Evolutionary conservation across 2,888 invertebrate genomes (phyloP).

Genomic region (Ormia ochracea): DNA sequence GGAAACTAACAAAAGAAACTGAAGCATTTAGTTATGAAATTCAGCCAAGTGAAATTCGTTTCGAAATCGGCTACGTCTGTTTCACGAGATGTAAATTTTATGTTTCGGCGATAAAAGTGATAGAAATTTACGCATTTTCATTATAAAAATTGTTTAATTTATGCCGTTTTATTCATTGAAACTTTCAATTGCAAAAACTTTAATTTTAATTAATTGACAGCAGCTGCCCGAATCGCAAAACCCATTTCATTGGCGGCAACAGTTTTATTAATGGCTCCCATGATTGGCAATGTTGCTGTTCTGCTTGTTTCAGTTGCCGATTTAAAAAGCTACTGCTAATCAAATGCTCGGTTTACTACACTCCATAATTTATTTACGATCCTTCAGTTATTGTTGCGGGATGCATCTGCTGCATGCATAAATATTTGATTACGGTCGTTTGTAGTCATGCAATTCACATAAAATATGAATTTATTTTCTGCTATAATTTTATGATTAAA

Average conservation of each 20-base stretch:
- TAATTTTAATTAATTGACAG: background rate
- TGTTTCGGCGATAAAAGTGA: too few relatives aligned
- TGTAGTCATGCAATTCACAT: background rate
- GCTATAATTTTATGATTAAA: slow-evolving; percentile 28
- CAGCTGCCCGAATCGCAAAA: background rate
- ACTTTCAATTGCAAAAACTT: background rate
- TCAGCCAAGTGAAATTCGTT: too few relatives aligned
- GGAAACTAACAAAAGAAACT: too few relatives aligned
- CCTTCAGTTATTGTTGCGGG: slow-evolving; percentile 2
- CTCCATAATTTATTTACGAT: slow-evolving; percentile 34
- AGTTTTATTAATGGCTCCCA: background rate
- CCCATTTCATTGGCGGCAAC: background rate
- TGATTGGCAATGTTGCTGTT: slow-evolving; percentile 7
- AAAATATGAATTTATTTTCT: background rate
- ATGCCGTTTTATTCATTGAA: background rate
- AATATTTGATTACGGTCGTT: background rate
- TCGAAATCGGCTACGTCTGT: too few relatives aligned
- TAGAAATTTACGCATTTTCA: background rate
- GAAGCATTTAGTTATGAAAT: too few relatives aligned
- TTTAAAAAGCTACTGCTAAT: slow-evolving; percentile 21
- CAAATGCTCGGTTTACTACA: slow-evolving; percentile 19
- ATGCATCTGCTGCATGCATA: background rate
- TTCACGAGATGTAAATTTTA: too few relatives aligned
- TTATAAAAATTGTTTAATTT: background rate
- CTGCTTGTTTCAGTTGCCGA: background rate